Base-by-base conservation (phyloP, 2,888 invertebrate species). In the Cataglyphis rosenhaueri region DNA sequence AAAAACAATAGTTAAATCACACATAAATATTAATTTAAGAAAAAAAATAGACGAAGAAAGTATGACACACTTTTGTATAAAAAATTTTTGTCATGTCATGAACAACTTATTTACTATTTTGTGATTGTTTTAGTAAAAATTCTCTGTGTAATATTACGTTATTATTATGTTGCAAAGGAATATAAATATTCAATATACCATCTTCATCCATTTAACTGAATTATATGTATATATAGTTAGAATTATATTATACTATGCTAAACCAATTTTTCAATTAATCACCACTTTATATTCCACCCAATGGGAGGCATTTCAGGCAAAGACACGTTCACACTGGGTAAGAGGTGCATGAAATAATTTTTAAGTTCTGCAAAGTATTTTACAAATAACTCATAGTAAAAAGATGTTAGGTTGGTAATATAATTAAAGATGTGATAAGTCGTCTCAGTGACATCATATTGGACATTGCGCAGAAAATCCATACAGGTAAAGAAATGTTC, bases 381-480 rank as follows among this genome's bases (percentile, higher is more conserved):
- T 78, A 87, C 84, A 85, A 94, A 84, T 84, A 91, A 88, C 83
- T 92, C 91, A 87, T 90, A 91, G 86, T 92, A 88, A 84, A 92
- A 84, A 82, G 88, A 88, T 64, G 87, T 89, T 86, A 91, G 85
- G 88, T 93, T 89, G 85, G 86, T 87, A 86, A 92, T 84, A 83
- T 92, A 88, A 85, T 91, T 90, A 91, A 92, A 90, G 90, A 92
- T 89, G 90, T 87, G 90, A 92, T 89, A 91, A 88, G 92, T 91
- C 86, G 91, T 93, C 89, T 93, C 91, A 88, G 91, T 92, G 90
- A 93, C 89, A 89, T 87, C 91, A 82, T 93, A 87, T 81, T 90
- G 89, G 91, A 92, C 90, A 91, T 93, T 92, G 89, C 91, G 91
- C 87, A 93, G 91, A 90, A 91, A 92, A 87, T 94, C 93, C 93